Evolutionary conservation across 2,888 invertebrate genomes (phyloP).

Genomic region (Oscheius myriophilus): DNA sequence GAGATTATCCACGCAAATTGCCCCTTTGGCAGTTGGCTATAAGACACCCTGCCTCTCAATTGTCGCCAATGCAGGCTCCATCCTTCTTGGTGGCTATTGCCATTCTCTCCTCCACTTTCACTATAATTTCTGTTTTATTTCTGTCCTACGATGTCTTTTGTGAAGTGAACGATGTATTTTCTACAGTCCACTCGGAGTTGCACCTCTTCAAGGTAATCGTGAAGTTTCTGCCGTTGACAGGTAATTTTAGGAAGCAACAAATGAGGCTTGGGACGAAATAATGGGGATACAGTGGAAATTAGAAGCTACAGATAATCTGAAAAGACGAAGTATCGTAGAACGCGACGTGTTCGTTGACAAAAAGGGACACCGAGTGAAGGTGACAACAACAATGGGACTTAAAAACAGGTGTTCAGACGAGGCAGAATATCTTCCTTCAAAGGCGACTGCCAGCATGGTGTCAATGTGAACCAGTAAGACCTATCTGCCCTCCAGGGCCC

Average conservation of each 20-base stretch:
- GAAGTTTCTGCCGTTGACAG: not conserved
- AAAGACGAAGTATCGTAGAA: conserved; percentile 10
- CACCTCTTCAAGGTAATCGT: conserved; percentile 21
- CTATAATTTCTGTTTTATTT: conserved; percentile 1
- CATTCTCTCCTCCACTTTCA: conserved; percentile 8
- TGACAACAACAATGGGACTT: not conserved
- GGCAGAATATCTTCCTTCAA: conserved; percentile 25
- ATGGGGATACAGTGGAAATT: conserved; percentile 20
- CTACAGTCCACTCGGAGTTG: conserved; percentile 5
- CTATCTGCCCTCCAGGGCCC: conserved; percentile 40
- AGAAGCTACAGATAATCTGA: conserved; percentile 15
- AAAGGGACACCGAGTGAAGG: conserved; percentile 6
- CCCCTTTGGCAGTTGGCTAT: conserved; percentile 3
- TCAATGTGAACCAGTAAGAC: conserved; percentile 39
- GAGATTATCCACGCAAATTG: conserved; percentile 23
- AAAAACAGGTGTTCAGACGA: conserved; percentile 6
- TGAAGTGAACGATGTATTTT: conserved; percentile 1
- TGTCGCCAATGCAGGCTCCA: conserved; percentile 14
- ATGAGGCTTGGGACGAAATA: conserved; percentile 25
- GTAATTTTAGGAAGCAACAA: conserved; percentile 15
- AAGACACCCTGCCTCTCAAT: not conserved
- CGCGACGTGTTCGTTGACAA: conserved; percentile 26
- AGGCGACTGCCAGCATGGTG: conserved; percentile 38
- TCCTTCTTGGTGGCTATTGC: conserved; percentile 4
- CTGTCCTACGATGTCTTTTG: conserved; percentile 3